phyloP scores from a whole-genome alignment of 1,140 invertebrate genomes.

The Mercenaria mercenaria region DNA sequence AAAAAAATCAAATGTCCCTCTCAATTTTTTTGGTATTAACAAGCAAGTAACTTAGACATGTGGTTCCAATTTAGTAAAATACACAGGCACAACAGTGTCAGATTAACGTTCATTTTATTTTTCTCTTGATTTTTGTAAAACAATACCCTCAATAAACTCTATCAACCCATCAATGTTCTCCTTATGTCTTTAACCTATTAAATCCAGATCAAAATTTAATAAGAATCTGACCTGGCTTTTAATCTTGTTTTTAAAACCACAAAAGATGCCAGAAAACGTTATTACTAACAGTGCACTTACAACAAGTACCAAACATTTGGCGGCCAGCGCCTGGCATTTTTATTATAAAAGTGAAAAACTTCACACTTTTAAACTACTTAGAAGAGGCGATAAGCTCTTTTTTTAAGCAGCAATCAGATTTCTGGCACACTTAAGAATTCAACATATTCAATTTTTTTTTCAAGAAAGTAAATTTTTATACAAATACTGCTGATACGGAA shows the following conservation, averaged over 20 bases:
- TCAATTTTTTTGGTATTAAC: too few species aligned
- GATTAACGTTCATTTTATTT: constrained; percentile 7
- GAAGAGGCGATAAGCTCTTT: not conserved
- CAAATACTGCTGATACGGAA: too few species aligned
- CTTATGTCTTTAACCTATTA: constrained; percentile 14
- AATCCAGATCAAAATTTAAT: constrained; percentile 23
- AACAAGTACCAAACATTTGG: not conserved
- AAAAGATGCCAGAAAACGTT: constrained; percentile 17
- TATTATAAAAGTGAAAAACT: constrained; percentile 6
- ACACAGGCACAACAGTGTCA: constrained; percentile 21
- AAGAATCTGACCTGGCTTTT: constrained; percentile 14
- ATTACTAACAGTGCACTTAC: not conserved
- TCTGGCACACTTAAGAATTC: constrained; percentile 30
- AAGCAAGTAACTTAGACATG: not conserved
- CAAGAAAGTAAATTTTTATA: too few species aligned
- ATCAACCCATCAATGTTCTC: not conserved
- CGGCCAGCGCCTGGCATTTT: not conserved
- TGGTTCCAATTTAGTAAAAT: constrained; percentile 5
- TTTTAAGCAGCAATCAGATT: not conserved
- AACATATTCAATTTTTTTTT: not conserved
- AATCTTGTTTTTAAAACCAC: not conserved
- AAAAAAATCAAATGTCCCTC: too few species aligned
- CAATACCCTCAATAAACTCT: constrained; percentile 14
- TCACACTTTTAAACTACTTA: constrained; percentile 14
- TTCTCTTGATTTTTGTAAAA: constrained; percentile 35